Evolutionary conservation across 2,888 invertebrate species (phyloP), one percentile per base, ranked within the genome.

Genomic region (Tetranychus truncatus): DNA sequence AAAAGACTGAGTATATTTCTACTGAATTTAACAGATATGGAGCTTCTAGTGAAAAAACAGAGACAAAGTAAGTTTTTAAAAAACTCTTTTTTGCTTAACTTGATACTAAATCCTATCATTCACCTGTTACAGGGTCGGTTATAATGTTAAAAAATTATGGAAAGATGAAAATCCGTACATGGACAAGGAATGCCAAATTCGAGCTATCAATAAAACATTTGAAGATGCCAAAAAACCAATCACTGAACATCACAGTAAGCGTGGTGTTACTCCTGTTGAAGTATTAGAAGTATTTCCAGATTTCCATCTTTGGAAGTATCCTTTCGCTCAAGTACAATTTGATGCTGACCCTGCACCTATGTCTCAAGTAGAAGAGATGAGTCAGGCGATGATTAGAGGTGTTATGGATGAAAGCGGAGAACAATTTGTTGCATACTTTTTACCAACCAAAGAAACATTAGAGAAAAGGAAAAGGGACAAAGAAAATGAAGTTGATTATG

Each of bases 331-430:
- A 80, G 97, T 99, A 78, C 94, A 96, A 81, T 99, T 99, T 83
- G 99, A 99, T 83, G 91, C 95, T 0, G 99, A 99, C 84, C 97
- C 97, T 11, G 94, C 96, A 7, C 95, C 95, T 0, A 44, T 67
- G 21, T 34, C 34, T 66, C 74, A 74, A 18, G 44, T 45, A 18
- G 95, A 96, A 82, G 94, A 95, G 82, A 96, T 97, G 95, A 95
- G 95, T 45, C 95, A 97, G 83, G 97, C 96, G 80, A 95, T 97
- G 94, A 96, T 97, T 84, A 92, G 93, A 83, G 99, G 97, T 89
- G 96, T 99, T 82, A 95, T 95, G 90, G 97, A 99, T 82, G 95
- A 95, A 84, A 94, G 92, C 81, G 96, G 97, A 34, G 95, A 97
- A 84, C 96, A 97, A 83, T 99, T 97, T 84, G 97, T 99, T 0